phyloP scores from a whole-genome alignment of 2,797 vertebrate genomes.

The Rhinogobio ventralis region DNA sequence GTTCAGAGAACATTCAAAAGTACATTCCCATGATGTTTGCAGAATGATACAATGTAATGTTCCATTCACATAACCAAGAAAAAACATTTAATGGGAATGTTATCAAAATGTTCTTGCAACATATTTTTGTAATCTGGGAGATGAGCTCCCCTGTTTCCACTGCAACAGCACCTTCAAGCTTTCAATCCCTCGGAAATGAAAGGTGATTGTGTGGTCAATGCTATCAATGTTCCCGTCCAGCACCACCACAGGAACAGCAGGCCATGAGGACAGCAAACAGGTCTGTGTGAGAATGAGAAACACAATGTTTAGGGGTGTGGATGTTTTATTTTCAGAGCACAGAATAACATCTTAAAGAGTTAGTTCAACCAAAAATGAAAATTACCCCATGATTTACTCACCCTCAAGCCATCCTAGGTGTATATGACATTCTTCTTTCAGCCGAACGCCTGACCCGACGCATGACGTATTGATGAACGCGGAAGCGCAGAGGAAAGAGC shows the following conservation, averaged over 20 bases:
- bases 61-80: background rate
- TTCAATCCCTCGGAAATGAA: constrained; percentile 23
- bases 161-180: background rate
- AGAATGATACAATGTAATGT: background rate
- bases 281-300: constrained; percentile 11
- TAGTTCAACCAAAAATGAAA: too few relatives aligned
- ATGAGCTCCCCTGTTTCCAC: background rate
- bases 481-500: too few relatives aligned
- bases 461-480: too few relatives aligned
- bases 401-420: too few relatives aligned
- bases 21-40: background rate
- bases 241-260: background rate
- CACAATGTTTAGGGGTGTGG: background rate
- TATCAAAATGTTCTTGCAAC: background rate
- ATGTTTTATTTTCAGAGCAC: background rate
- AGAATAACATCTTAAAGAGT: background rate
- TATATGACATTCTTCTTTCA: too few relatives aligned
- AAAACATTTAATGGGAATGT: background rate
- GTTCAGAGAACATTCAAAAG: background rate
- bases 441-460: too few relatives aligned
- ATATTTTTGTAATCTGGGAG: background rate
- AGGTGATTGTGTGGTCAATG: constrained; percentile 36
- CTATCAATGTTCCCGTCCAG: constrained; percentile 6
- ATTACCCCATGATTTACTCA: too few relatives aligned
- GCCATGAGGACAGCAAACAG: constrained; percentile 5